These are phyloP conservation scores for Linurgus olivaceus DNA, from an alignment of 2,797 vertebrate species.

Conservation along the genomic window DNA sequence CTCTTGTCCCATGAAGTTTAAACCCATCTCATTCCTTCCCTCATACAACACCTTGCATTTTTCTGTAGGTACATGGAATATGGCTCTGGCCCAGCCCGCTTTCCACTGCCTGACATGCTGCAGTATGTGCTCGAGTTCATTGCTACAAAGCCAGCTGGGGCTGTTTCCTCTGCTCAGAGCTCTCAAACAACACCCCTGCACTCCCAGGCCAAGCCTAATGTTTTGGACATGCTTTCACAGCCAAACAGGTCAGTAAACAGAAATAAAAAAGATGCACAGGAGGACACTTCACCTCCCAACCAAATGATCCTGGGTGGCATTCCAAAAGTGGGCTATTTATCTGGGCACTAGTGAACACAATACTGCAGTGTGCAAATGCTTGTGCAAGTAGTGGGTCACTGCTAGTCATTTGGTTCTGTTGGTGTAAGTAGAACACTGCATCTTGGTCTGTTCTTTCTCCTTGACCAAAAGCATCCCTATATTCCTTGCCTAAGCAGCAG, in stretches of 20 bases:
- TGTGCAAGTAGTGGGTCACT: not conserved
- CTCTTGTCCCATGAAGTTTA: not conserved
- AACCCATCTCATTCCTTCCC: not conserved
- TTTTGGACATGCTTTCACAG: slow-evolving; percentile 49
- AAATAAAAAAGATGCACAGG: fast-evolving
- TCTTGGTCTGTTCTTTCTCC: not conserved
- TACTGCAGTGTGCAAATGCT: not conserved
- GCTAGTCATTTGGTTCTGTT: not conserved
- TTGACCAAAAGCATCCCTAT: not conserved
- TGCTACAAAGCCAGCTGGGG: slow-evolving; percentile 76
- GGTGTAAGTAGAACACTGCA: not conserved
- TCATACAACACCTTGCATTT: not conserved
- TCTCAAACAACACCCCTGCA: not conserved
- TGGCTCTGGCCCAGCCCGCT: slow-evolving; percentile 87
- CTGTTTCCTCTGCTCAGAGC: slow-evolving; percentile 53
- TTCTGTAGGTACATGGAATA: slow-evolving; percentile 87
- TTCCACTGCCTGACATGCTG: slow-evolving; percentile 91
- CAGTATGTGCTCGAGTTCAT: slow-evolving; percentile 93
- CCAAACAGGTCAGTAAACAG: slow-evolving; percentile 74
- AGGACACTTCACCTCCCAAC: not conserved
- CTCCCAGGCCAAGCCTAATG: not conserved
- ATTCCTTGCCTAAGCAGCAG: not conserved
- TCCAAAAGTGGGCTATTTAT: not conserved
- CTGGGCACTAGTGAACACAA: fast-evolving
- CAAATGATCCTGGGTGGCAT: not conserved